These are phyloP conservation scores for Lobophora halterata DNA, from an alignment of 2,888 invertebrate genomes.

Conservation along the genomic window DNA sequence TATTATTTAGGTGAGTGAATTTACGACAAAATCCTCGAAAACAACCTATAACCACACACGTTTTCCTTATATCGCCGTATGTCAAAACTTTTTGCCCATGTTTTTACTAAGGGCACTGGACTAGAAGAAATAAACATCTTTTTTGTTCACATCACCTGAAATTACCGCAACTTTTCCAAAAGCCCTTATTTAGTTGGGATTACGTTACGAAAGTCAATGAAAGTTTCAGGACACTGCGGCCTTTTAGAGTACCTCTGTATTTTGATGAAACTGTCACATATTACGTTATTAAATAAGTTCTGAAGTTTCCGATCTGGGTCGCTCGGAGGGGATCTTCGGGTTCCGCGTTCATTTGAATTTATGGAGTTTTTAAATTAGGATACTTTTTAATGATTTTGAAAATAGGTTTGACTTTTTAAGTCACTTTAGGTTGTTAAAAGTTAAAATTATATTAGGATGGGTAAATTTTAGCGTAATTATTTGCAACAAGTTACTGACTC, in stretches of 20 bases:
- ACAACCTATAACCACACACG: constrained; percentile 36
- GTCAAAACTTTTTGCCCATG: constrained; percentile 55
- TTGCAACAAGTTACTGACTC: too few relatives aligned
- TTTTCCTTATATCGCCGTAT: constrained; percentile 51
- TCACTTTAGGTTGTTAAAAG: background rate
- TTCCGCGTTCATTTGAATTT: constrained; percentile 22
- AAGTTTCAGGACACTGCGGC: constrained; percentile 35
- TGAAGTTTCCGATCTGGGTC: constrained; percentile 35
- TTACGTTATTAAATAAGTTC: constrained; percentile 46
- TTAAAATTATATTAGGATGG: too few relatives aligned
- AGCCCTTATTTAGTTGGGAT: constrained; percentile 45
- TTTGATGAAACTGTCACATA: constrained; percentile 40
- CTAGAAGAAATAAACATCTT: constrained; percentile 47
- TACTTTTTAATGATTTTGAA: constrained; percentile 12
- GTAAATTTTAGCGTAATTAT: too few relatives aligned
- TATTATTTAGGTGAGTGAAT: constrained; percentile 28
- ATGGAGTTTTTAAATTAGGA: constrained; percentile 22
- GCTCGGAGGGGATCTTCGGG: constrained; percentile 16
- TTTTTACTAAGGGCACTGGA: constrained; percentile 51
- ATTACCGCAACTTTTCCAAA: constrained; percentile 46
- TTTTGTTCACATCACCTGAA: constrained; percentile 43
- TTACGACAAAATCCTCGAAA: constrained; percentile 41
- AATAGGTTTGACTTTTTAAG: constrained; percentile 8
- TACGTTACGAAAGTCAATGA: constrained; percentile 45
- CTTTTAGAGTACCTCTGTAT: constrained; percentile 39